Evolutionary conservation across 92 coral and sea anemone species (phyloP).

Genomic region (Siderastrea siderea): DNA sequence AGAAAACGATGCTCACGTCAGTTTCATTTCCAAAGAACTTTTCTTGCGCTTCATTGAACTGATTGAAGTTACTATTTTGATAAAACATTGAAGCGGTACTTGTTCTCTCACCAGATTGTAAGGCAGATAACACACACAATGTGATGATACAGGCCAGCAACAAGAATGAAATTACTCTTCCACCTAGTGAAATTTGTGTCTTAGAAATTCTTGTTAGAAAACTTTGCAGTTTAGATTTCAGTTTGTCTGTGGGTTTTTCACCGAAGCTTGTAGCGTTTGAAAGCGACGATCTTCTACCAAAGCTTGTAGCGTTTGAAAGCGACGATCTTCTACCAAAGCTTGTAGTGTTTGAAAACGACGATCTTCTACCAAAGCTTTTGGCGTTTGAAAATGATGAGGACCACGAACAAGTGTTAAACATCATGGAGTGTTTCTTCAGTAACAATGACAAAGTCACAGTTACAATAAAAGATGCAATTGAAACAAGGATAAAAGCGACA

Average conservation of each 20-base stretch:
- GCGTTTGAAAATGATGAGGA: not conserved
- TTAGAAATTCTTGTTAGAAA: not conserved
- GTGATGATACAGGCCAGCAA: not conserved
- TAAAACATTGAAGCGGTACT: not conserved
- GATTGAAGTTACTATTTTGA: slow-evolving; percentile 6
- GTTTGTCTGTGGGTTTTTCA: not conserved
- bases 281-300: too few species aligned
- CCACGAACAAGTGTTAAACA: not conserved
- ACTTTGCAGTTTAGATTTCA: not conserved
- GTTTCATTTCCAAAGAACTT: slow-evolving; percentile 27
- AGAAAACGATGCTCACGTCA: slow-evolving; percentile 50
- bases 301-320: too few species aligned
- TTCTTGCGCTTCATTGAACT: not conserved
- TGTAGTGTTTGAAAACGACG: not conserved
- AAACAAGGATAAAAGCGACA: slow-evolving; percentile 9
- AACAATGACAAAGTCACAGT: not conserved
- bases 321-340: too few species aligned
- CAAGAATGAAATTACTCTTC: not conserved
- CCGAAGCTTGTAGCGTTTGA: too few species aligned
- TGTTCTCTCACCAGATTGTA: not conserved
- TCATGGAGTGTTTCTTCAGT: not conserved
- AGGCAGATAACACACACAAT: slow-evolving; percentile 10
- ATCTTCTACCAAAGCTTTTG: not conserved
- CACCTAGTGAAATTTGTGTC: slow-evolving; percentile 2
- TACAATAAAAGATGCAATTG: not conserved